Percentiles rank a stretch among this genome's conserved stretches.
Conservation (phyloP, 1,140 invertebrate genomes). For the Drosophila elegans region DNA sequence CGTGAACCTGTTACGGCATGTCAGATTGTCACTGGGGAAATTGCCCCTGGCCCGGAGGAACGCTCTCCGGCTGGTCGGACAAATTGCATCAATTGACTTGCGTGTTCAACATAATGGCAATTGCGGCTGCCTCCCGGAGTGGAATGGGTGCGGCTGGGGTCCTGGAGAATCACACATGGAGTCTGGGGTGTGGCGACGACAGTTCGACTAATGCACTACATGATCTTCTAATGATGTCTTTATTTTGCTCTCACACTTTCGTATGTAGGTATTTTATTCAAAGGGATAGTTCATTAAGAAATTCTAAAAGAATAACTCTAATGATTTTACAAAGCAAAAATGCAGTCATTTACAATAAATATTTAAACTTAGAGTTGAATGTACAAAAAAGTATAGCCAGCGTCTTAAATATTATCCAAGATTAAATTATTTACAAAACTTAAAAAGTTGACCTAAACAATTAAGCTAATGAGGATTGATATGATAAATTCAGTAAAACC, state of each 20-base stretch:
- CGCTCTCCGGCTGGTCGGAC: constrained; percentile 59
- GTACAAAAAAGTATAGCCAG: no score
- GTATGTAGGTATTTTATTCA: no score
- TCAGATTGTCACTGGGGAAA: constrained; percentile 81
- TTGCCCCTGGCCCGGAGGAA: constrained; percentile 49
- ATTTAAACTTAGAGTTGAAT: no score
- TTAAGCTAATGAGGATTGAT: no score
- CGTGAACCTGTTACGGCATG: constrained; percentile 80
- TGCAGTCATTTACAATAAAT: no score
- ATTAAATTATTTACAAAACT: no score
- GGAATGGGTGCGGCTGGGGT: constrained; percentile 31
- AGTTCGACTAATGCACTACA: constrained; percentile 77
- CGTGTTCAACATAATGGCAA: constrained; percentile 83
- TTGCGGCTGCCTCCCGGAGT: constrained; percentile 44
- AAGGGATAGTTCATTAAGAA: not conserved
- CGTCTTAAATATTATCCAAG: no score
- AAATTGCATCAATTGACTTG: constrained; percentile 84
- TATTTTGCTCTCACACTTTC: constrained; percentile 30
- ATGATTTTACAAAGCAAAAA: no score
- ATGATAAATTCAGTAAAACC: no score
- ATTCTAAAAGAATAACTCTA: not conserved
- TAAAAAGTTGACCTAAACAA: no score
- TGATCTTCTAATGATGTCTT: constrained; percentile 82
- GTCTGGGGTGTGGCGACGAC: constrained; percentile 64
- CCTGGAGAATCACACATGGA: constrained; percentile 22